Base-by-base conservation (phyloP, 2,113 vertebrate species). In the Peucedramus taeniatus region DNA sequence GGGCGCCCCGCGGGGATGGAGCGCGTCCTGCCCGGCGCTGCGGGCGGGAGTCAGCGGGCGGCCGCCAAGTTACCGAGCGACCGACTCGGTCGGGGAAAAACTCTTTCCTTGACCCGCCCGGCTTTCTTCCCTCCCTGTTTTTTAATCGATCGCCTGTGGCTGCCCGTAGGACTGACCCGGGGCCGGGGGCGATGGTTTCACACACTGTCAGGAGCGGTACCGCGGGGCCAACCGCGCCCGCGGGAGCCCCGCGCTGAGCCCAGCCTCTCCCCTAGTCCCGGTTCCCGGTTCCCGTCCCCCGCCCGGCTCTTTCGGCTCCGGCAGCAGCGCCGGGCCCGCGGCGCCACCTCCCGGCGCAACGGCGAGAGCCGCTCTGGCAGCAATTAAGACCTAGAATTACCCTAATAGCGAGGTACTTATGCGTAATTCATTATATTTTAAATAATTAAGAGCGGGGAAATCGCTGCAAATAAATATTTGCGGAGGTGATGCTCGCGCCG, bases 311-410 rank as follows among this genome's bases (percentile, higher is more conserved):
- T 63, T 63, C 49, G 74, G 33, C 71, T 35, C 76, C 35, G 24
- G 19, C 75, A 24, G 74, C 74, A 98, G 97, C 96, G 94, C 96
- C 83, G 92, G 93, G 95, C 87, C 85, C 97, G 98, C 94, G 96
- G 97, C 97, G 98, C 98, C 98, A 98, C 97, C 98, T 98, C 97
- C 97, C 95, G 98, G 96, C 92, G 35, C 50, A 76, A 97, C 22
- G 44, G 63, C 89, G 40, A 83, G 71, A 83, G 83, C 91, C 70
- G 83, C 96, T 94, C 94, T 71, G 71, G 83, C 37, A 28, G 94
- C 94, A 83, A 97, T 97, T 97, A 96, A n/a, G 83, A 86, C 83
- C 97, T 96, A 91, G 95, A 94, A 97, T 97, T 95, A 95, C 84
- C 88, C 85, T 93, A 95, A 97, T 90, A 74, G 93, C 92, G 88